phyloP scores from a whole-genome alignment of 2,113 vertebrate species.

The Myotis brandtii region DNA sequence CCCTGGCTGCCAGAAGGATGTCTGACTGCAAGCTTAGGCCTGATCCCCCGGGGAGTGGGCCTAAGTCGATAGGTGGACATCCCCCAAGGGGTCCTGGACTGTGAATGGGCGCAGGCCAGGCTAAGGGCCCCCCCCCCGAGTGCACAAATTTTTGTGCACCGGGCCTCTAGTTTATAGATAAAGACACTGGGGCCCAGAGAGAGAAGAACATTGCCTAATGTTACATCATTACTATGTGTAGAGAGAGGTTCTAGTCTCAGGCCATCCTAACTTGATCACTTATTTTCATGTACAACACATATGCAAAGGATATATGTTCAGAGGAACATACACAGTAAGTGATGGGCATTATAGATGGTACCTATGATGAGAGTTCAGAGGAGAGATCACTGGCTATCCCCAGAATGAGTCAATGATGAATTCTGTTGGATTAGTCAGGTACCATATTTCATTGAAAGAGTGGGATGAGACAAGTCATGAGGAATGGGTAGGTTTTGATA shows the following conservation, averaged over 20 bases:
- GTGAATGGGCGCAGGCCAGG: too few species aligned
- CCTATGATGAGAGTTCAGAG: neutral
- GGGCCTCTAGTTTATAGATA: neutral
- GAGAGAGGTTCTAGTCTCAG: neutral
- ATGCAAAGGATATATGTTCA: neutral
- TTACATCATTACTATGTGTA: neutral
- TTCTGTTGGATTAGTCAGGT: neutral
- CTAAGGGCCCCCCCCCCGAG: too few species aligned
- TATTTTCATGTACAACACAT: neutral
- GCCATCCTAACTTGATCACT: neutral
- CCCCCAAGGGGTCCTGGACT: too few species aligned
- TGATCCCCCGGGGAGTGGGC: too few species aligned
- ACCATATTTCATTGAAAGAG: neutral
- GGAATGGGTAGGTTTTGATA: neutral
- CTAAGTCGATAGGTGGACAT: too few species aligned
- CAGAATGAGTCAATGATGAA: neutral
- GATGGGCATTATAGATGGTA: neutral
- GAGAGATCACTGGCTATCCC: neutral
- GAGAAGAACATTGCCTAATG: neutral
- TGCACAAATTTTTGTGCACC: too few species aligned
- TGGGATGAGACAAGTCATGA: neutral
- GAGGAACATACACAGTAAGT: neutral
- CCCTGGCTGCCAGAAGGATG: too few species aligned
- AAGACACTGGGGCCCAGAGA: neutral
- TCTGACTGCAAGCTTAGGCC: too few species aligned